Conservation (phyloP, 2,113 vertebrate species). For the Nestor notabilis region DNA sequence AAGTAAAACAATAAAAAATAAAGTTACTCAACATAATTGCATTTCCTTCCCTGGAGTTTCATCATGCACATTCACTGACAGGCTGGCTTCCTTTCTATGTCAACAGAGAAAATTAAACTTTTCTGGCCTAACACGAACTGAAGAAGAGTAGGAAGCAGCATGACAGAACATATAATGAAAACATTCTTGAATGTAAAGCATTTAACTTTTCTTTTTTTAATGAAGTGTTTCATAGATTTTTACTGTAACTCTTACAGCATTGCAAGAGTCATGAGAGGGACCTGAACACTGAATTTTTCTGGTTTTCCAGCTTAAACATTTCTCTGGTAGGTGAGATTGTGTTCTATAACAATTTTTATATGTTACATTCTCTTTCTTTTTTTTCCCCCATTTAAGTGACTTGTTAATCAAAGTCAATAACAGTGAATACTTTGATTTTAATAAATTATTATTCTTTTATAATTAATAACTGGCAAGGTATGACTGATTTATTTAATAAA, state of each 20-base stretch:
- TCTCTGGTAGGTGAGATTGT: neutral
- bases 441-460: neutral
- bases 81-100: neutral
- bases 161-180: neutral
- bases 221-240: neutral
- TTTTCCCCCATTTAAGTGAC: neutral
- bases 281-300: neutral
- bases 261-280: neutral
- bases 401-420: neutral
- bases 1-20: neutral
- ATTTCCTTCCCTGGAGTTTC: neutral
- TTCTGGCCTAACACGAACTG: slow-evolving; percentile 4
- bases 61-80: neutral
- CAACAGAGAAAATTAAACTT: slow-evolving; percentile 33
- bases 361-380: neutral
- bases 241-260: neutral
- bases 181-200: neutral
- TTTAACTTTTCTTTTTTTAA: neutral
- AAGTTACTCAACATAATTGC: neutral
- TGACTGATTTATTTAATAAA: neutral
- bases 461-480: neutral
- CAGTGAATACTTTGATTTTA: neutral
- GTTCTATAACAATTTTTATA: neutral
- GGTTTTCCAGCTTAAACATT: neutral
- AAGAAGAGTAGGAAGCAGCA: neutral